Conservation (phyloP, 1,140 invertebrate species). For the Drosophila repletoides region DNA sequence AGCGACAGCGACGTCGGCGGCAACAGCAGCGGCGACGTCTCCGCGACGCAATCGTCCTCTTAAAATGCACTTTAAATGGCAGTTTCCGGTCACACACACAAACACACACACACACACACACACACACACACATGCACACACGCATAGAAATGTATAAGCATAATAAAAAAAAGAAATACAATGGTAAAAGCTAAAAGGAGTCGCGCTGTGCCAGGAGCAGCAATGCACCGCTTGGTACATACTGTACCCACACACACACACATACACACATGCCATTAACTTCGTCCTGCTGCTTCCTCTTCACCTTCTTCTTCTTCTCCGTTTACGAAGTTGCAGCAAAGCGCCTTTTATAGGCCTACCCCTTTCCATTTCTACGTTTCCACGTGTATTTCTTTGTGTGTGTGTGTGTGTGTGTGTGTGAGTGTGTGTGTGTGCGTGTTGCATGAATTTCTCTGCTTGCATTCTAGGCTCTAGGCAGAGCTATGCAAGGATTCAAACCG, state of each 20-base stretch:
- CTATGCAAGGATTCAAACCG: not conserved
- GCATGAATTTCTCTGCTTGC: conserved; percentile 20
- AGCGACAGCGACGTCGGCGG: conserved; percentile 24
- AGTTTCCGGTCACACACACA: conserved; percentile 80
- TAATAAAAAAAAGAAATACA: conserved; percentile 59
- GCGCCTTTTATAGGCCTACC: conserved; percentile 72
- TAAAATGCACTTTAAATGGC: conserved; percentile 82
- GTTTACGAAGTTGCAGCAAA: conserved; percentile 51
- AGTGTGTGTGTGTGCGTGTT: conserved; percentile 12
- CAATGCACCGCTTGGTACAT: conserved; percentile 77
- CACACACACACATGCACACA: conserved; percentile 5
- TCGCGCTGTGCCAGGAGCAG: conserved; percentile 76
- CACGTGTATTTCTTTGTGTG: conserved; percentile 19
- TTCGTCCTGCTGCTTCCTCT: too few species aligned
- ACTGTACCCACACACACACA: conserved; percentile 66
- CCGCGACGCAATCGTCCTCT: conserved; percentile 50
- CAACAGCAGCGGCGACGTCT: conserved; percentile 21
- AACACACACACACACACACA: conserved; percentile 20
- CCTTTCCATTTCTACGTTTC: conserved; percentile 42
- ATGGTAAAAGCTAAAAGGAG: conserved; percentile 67
- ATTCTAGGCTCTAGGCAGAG: not conserved
- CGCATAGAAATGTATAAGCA: conserved; percentile 47
- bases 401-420: conserved; percentile 17
- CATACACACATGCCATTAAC: conserved; percentile 46
- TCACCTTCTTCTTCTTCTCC: conserved; percentile 25